Conservation (phyloP, 2,888 invertebrate genomes). For the Eurytoma californica region DNA sequence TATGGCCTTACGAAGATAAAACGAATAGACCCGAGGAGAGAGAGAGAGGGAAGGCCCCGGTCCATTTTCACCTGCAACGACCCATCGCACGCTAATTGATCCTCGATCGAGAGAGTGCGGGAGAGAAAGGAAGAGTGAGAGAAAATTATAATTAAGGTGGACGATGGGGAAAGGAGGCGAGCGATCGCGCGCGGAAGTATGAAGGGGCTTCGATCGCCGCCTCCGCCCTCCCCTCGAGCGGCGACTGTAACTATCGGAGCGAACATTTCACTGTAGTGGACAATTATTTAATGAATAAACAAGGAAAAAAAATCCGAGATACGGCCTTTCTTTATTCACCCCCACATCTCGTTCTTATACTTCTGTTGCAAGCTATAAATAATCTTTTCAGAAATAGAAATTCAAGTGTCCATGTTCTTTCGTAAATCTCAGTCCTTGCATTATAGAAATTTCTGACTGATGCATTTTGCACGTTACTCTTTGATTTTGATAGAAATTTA, state of each 20-base stretch:
- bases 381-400: too few species aligned
- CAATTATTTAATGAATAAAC: slow-evolving; percentile 70
- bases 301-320: slow-evolving; percentile 58
- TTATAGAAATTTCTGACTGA: too few species aligned
- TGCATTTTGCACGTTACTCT: too few species aligned
- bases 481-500: too few species aligned
- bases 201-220: slow-evolving; percentile 59
- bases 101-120: slow-evolving; percentile 26
- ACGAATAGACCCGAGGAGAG: background rate
- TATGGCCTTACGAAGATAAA: slow-evolving; percentile 68
- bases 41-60: background rate
- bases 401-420: too few species aligned
- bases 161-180: background rate
- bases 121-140: slow-evolving; percentile 5
- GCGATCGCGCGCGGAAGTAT: slow-evolving; percentile 30
- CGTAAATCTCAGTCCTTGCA: too few species aligned
- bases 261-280: slow-evolving; percentile 69
- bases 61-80: background rate
- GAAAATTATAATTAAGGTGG: background rate
- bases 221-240: slow-evolving; percentile 56
- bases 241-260: slow-evolving; percentile 68
- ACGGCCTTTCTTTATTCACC: slow-evolving; percentile 33
- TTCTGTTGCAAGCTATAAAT: too few species aligned
- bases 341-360: too few species aligned
- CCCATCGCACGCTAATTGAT: slow-evolving; percentile 26